A percentile compares a stretch with the other conserved stretches of the same genome.
Conservation (phyloP, 2,888 invertebrate species). For the Diaprepes abbreviatus region DNA sequence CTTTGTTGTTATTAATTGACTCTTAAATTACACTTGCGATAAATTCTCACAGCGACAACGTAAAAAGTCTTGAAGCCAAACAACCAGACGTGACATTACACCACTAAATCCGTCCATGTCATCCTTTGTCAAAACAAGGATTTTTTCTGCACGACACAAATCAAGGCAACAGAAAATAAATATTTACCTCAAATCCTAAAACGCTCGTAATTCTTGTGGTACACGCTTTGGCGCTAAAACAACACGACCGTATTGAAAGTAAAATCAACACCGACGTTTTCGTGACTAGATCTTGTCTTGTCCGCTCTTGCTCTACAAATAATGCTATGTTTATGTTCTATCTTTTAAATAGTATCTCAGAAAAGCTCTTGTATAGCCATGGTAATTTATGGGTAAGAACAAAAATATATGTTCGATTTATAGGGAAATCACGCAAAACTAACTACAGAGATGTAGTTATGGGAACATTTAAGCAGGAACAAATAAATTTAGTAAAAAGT, state of each 20-base stretch:
- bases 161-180: slow-evolving; percentile 27
- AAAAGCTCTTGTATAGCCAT: slow-evolving; percentile 21
- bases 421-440: neutral
- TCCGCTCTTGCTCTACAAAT: slow-evolving; percentile 52
- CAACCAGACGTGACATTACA: slow-evolving; percentile 7
- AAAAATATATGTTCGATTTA: slow-evolving; percentile 14
- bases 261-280: slow-evolving; percentile 54
- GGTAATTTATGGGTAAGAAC: slow-evolving; percentile 27
- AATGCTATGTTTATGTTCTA: slow-evolving; percentile 48
- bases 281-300: slow-evolving; percentile 55
- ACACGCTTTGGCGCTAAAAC: slow-evolving; percentile 40
- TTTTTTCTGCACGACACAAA: slow-evolving; percentile 21
- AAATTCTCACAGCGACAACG: neutral
- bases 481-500: too few relatives aligned
- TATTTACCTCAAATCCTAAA: slow-evolving; percentile 36
- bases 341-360: slow-evolving; percentile 41
- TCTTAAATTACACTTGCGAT: neutral
- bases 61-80: neutral
- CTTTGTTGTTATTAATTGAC: too few relatives aligned
- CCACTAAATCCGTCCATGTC: slow-evolving; percentile 10
- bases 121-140: slow-evolving; percentile 25
- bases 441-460: too few relatives aligned
- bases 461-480: too few relatives aligned
- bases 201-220: slow-evolving; percentile 37
- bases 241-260: slow-evolving; percentile 43